phyloP scores from a whole-genome alignment of 2,797 vertebrate genomes.

The Myioborus melanocephalus region DNA sequence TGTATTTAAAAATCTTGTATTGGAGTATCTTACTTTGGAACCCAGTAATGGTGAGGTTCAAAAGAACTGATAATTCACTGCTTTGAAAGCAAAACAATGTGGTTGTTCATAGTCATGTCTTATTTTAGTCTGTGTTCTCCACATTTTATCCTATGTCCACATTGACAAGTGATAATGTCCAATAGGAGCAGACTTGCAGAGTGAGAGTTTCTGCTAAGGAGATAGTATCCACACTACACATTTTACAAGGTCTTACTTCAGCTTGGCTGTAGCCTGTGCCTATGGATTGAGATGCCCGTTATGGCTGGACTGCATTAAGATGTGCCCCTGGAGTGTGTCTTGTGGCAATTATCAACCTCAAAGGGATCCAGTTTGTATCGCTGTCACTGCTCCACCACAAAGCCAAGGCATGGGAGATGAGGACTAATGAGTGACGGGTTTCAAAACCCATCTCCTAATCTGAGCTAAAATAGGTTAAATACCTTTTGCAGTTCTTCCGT shows the following conservation, averaged over 20 bases:
- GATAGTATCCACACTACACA: not conserved
- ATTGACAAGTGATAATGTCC: not conserved
- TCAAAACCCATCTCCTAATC: not conserved
- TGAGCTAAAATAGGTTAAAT: not conserved
- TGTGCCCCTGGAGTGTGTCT: not conserved
- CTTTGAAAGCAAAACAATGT: not conserved
- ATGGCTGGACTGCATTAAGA: not conserved
- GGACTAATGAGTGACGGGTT: not conserved
- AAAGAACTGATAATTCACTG: not conserved
- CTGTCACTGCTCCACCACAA: not conserved
- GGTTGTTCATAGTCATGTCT: not conserved
- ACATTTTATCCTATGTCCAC: not conserved
- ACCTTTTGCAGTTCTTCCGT: not conserved
- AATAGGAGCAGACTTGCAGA: not conserved
- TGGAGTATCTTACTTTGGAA: not conserved
- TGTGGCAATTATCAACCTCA: not conserved
- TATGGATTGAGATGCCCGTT: not conserved
- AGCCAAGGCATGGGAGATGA: not conserved
- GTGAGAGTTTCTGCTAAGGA: not conserved
- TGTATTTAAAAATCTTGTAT: not conserved
- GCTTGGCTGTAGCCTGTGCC: not conserved
- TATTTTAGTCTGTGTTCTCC: not conserved
- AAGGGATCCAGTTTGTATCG: not conserved
- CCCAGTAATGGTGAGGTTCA: not conserved
- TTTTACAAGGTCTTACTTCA: not conserved